Percentiles rank a stretch among this genome's conserved stretches.
phyloP scores from a whole-genome alignment of 2,888 invertebrate species.

The Clostera curtula region DNA sequence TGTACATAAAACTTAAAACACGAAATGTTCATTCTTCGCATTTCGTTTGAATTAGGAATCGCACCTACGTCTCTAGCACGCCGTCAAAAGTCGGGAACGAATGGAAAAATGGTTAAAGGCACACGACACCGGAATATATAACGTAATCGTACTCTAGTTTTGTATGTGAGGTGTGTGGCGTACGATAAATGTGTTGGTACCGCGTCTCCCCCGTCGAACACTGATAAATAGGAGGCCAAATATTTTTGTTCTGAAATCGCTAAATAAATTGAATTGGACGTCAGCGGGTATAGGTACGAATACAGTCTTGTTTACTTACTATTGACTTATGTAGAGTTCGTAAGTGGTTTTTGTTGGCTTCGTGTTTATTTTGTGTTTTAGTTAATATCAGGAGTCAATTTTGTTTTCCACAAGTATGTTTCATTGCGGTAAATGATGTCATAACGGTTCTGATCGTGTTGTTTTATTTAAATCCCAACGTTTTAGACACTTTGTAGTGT shows the following conservation, averaged over 20 bases:
- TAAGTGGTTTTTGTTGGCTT: too few species aligned
- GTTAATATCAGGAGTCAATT: too few species aligned
- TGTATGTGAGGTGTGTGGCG: conserved; percentile 52
- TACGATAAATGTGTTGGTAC: conserved; percentile 58
- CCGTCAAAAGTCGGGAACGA: conserved; percentile 37
- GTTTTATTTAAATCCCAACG: too few species aligned
- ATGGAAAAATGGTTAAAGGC: conserved; percentile 60
- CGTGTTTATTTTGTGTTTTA: too few species aligned
- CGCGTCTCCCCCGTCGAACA: conserved; percentile 44
- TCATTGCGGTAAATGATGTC: too few species aligned
- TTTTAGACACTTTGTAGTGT: too few species aligned
- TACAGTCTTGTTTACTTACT: conserved; percentile 35
- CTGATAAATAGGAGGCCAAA: conserved; percentile 58
- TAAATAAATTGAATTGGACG: conserved; percentile 58
- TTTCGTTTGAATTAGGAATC: conserved; percentile 39
- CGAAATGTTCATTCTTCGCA: conserved; percentile 29
- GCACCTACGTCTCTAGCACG: conserved; percentile 34
- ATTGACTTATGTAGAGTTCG: conserved; percentile 34
- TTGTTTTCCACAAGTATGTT: too few species aligned
- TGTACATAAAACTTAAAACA: conserved; percentile 10
- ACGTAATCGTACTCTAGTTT: conserved; percentile 58
- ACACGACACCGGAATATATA: conserved; percentile 65
- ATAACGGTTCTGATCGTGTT: too few species aligned
- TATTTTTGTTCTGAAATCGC: conserved; percentile 57
- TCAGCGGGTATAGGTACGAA: conserved; percentile 22